Conservation (phyloP, 2,113 vertebrate species). For the Vireo altiloquus region DNA sequence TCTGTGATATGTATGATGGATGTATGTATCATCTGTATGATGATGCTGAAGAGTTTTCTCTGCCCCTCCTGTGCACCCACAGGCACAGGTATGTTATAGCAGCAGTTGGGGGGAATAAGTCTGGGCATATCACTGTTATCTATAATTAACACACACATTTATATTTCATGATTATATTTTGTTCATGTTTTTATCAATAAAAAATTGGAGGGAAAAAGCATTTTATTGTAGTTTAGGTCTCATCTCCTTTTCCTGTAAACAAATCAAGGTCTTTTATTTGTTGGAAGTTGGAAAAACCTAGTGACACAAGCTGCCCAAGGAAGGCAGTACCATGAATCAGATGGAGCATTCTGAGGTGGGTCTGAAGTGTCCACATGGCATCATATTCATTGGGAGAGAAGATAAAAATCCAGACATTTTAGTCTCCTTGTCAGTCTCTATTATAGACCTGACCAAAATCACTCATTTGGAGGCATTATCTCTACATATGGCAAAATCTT, state of each 20-base stretch:
- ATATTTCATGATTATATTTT: background rate
- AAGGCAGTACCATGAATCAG: background rate
- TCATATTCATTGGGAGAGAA: background rate
- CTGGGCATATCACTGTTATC: background rate
- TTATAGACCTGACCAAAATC: background rate
- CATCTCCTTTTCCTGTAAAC: background rate
- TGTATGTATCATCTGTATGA: too few relatives aligned
- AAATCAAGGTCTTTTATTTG: background rate
- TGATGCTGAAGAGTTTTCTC: background rate
- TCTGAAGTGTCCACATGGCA: accelerated
- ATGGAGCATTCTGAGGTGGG: background rate
- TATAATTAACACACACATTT: background rate
- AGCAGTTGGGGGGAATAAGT: background rate
- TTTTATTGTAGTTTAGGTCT: background rate
- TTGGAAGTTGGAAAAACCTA: background rate
- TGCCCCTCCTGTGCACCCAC: background rate
- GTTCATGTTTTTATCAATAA: background rate
- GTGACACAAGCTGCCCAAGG: background rate
- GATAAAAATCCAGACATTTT: background rate
- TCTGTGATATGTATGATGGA: accelerated
- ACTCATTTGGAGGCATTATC: background rate
- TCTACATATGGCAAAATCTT: background rate
- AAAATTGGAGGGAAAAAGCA: background rate
- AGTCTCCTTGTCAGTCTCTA: background rate
- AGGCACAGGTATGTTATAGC: background rate